These are phyloP conservation scores for Oryzias celebensis DNA, from an alignment of 2,113 vertebrate genomes.

Conservation along the genomic window DNA sequence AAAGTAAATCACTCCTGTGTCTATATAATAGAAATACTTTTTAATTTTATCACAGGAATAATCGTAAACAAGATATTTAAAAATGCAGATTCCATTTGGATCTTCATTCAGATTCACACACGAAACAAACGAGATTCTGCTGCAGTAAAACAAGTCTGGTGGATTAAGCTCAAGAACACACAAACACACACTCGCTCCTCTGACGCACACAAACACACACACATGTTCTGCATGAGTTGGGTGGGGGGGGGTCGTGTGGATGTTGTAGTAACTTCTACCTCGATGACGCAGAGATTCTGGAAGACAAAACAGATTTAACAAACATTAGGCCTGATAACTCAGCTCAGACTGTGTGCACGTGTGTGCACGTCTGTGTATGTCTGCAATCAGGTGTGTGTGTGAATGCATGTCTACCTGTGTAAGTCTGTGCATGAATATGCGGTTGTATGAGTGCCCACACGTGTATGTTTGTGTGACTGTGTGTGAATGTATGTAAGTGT, in stretches of 20 bases:
- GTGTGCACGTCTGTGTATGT: no score
- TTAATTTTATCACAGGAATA: constrained; percentile 80
- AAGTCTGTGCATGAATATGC: no score
- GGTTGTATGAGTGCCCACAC: no score
- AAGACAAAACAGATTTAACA: neutral
- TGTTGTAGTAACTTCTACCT: constrained; percentile 76
- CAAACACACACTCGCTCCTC: constrained; percentile 8
- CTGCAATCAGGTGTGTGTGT: no score
- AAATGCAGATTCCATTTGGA: constrained; percentile 69
- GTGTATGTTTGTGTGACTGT: no score
- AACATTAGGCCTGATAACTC: no score
- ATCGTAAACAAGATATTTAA: constrained; percentile 78
- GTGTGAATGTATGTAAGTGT: no score
- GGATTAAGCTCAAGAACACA: constrained; percentile 19
- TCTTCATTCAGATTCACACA: constrained; percentile 39
- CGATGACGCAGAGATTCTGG: constrained; percentile 76
- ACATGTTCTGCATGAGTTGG: constrained; percentile 31
- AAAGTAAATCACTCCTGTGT: neutral
- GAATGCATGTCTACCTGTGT: no score
- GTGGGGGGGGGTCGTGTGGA: neutral
- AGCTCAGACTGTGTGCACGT: no score
- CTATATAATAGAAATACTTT: constrained; percentile 81
- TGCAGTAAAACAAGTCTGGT: constrained; percentile 67
- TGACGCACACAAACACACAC: constrained; percentile 16
- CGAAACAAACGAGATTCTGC: constrained; percentile 53